Evolutionary conservation across 1,140 invertebrate species (phyloP), one percentile per base, ranked within the genome.

Genomic region (Neomicropteryx cornuta): DNA sequence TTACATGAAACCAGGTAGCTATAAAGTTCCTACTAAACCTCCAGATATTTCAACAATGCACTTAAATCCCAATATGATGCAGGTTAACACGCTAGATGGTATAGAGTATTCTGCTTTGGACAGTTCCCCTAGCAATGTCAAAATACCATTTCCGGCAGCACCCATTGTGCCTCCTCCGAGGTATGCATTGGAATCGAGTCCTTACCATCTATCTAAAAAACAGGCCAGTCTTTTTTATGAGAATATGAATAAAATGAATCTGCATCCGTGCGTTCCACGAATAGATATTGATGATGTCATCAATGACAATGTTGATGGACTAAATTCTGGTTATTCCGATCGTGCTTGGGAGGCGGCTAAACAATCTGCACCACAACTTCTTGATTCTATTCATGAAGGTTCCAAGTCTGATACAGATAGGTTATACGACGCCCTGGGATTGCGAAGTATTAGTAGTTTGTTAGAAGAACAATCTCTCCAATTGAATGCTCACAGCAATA

Each of bases 1-100:
- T 14, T 67, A 67, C 48, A 67, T 67, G 62, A 64, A 66, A 42
- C 64, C 64, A 35, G 64, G 64, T 17, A 67, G 64, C 41, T 67
- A 67, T 31, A 64, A 66, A 48, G 60, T 67, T n/a, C 62, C 62
- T 6, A 66, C 63, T 45, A 67, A 66, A 36, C 60, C 60, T 34
- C 44, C 58, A 22, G 57, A 65, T 49, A 6, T 62, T 62, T 43
- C 18, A 54, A 3, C 53, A 52, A 43, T 44, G 44, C 18, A 28
- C 37, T 31, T 37, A 55, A 32, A 27, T 27, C 5, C 22, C 22
- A 14, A 17, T 33, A 36, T 22, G 21, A 4, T 32, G 17, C 21
- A n/a, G n/a, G n/a, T n/a, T n/a, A n/a, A n/a, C n/a, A n/a, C n/a
- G n/a, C n/a, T n/a, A n/a, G n/a, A n/a, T n/a, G n/a, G n/a, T n/a